phyloP scores from a whole-genome alignment of 2,113 vertebrate species.

The Pelobates fuscus region DNA sequence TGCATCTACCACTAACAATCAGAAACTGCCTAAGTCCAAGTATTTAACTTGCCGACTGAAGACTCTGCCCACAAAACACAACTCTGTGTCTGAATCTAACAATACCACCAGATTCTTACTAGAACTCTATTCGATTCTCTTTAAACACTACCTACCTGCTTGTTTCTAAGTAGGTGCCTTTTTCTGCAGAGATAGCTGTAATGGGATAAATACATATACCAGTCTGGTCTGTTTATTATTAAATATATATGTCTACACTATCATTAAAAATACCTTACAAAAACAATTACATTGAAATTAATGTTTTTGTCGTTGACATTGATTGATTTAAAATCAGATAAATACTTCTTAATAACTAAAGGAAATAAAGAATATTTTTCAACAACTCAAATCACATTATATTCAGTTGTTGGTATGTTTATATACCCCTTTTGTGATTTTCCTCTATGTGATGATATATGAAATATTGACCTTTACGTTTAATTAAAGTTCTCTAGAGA shows the following conservation, averaged over 20 bases:
- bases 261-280: background rate
- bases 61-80: no score
- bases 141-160: no score
- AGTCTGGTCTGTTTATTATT: background rate
- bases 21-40: no score
- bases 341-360: background rate
- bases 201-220: no score
- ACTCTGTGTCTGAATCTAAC: no score
- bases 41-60: no score
- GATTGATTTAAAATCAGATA: no score
- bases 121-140: no score
- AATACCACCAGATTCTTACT: no score
- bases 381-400: background rate
- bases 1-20: no score
- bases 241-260: background rate
- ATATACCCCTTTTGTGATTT: background rate
- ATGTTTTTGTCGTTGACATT: background rate
- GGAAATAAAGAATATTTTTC: background rate
- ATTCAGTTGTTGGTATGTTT: background rate
- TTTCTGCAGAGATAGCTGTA: no score
- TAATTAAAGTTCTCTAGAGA: background rate
- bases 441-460: background rate
- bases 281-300: background rate
- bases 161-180: no score
- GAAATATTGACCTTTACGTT: background rate